Conservation (phyloP, 2,113 vertebrate species). For the Synodontis membranacea region DNA sequence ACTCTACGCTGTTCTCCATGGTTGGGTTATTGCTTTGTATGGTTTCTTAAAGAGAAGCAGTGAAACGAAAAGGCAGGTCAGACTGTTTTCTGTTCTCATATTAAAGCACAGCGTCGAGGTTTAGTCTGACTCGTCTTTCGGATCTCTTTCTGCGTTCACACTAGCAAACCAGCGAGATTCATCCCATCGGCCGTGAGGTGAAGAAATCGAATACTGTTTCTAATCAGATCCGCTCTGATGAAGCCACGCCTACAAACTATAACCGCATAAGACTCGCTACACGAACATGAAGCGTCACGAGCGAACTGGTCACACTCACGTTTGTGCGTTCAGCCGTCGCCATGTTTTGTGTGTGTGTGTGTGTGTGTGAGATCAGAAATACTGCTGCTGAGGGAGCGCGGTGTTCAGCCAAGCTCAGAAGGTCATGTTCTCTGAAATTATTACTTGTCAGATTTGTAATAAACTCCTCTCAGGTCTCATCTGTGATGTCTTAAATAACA, state of each 20-base stretch:
- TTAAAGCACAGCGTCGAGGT: neutral
- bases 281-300: too few relatives aligned
- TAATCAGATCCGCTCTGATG: neutral
- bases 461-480: too few relatives aligned
- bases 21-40: neutral
- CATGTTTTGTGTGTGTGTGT: neutral
- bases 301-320: too few relatives aligned
- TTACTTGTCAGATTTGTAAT: too few relatives aligned
- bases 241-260: neutral
- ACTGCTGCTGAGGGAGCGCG: neutral
- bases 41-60: neutral
- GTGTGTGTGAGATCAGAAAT: neutral
- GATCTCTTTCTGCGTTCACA: too few relatives aligned
- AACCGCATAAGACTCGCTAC: too few relatives aligned
- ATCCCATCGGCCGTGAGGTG: too few relatives aligned
- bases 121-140: neutral
- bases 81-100: neutral
- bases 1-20: neutral
- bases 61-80: neutral
- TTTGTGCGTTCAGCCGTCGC: too few relatives aligned
- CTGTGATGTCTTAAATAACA: too few relatives aligned
- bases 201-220: neutral
- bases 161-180: too few relatives aligned
- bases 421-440: neutral
- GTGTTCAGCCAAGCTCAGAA: neutral